phyloP scores from a whole-genome alignment of 2,113 vertebrate species.

The western clawed frog (Xenopus tropicalis) region UCB_Xtro_10.0 CM004446.2:140781001-140781500 shows the following conservation, averaged over 20 bases:
- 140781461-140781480: too few species aligned
- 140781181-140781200: slow-evolving; percentile 96
- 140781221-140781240: slow-evolving; percentile 65
- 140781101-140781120: slow-evolving; percentile 99
- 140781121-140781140: slow-evolving; percentile 75
- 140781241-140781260: slow-evolving; percentile 67
- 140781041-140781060: slow-evolving; percentile 99
- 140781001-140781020: slow-evolving; percentile 99
- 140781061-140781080: slow-evolving; percentile 99
- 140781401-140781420: not conserved
- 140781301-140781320: slow-evolving; percentile 74
- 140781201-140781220: slow-evolving; percentile 80
- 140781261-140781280: slow-evolving; percentile 74
- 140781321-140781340: slow-evolving; percentile 67
- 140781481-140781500: too few species aligned
- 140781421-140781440: too few species aligned
- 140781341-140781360: slow-evolving; percentile 65
- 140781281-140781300: slow-evolving; percentile 72
- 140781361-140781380: not conserved
- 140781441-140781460: too few species aligned
- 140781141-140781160: slow-evolving; percentile 65
- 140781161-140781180: slow-evolving; percentile 99
- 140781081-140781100: slow-evolving; percentile 99
- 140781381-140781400: too few species aligned
- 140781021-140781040: slow-evolving; percentile 99